Evolutionary conservation across 2,888 invertebrate species (phyloP), one percentile per base, ranked within the genome.

Genomic region (Kuschelorhynchus macadamiae): DNA sequence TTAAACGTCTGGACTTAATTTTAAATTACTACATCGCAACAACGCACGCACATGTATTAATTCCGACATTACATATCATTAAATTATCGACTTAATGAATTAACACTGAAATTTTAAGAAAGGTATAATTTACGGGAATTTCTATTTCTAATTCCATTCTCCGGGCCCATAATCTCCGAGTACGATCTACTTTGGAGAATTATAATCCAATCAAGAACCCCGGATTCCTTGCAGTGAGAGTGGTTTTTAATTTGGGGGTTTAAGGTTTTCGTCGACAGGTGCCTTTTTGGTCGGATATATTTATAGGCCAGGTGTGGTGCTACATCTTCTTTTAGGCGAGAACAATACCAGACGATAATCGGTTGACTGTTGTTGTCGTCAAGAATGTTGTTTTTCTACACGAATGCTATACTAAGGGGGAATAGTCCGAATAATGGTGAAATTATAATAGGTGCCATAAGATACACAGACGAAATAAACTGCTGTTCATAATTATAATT

Each of bases 121-220:
- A 62, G 33, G 33, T 62, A 53, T 62, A 62, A 62, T 62, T 33
- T 33, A 20, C 11, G 1, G 41, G 41, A 50, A 41, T 41, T 41
- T 39, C 39, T 16, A 41, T 30, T 33, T 47, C 32, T 49, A 60
- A 25, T 41, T 50, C 20, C 11, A 12, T 12, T 32, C 33, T 53
- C n/a, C 32, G 32, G 44, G 52, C 62, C 33, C 52, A 44, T 42
- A 62, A 62, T 62, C 62, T 53, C n/a, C 3, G 33, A 52, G 44
- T 44, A 33, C 52, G 44, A 62, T 62, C 62, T 53, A 44, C 18
- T 46, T 46, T 18, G 44, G 36, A 32, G 25, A 53, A 62, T 53
- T 62, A 62, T 65, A 65, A 65, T 65, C 65, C 50, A 65, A 65
- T 59, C 65, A 65, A 32, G 41, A 64, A 33, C 25, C 36, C 50